A percentile compares a stretch with the other conserved stretches of the same genome.
These are phyloP conservation scores for Oreochromis tanganicae DNA, from an alignment of 2,113 vertebrate species.

Conservation along the genomic window DNA sequence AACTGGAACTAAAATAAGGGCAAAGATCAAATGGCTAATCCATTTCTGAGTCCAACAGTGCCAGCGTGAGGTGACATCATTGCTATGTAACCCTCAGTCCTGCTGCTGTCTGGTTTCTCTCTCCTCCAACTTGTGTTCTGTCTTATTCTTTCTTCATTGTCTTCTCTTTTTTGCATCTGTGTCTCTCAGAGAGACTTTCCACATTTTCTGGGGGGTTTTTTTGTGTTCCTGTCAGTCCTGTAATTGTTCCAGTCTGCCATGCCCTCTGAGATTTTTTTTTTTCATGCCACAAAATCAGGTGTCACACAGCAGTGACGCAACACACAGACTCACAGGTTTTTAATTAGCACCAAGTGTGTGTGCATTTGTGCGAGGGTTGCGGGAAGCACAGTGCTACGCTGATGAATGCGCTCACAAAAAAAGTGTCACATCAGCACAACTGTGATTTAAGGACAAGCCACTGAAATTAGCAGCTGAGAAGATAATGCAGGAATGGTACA, in stretches of 20 bases:
- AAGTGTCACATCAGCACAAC: conserved; percentile 45
- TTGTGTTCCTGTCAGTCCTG: not conserved
- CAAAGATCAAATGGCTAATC: conserved; percentile 61
- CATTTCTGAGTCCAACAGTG: conserved; percentile 43
- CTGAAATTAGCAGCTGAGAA: conserved; percentile 26
- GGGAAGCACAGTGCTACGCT: conserved; percentile 11
- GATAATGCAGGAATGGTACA: conserved; percentile 12
- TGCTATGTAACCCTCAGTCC: conserved; percentile 46
- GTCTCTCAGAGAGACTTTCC: not conserved
- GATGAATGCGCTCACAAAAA: conserved; percentile 28
- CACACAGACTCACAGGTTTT: conserved; percentile 25
- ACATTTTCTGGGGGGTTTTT: not conserved
- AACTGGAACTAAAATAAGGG: conserved; percentile 57
- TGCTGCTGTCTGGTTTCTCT: conserved; percentile 3
- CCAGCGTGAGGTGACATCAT: conserved; percentile 70
- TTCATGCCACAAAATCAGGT: conserved; percentile 13
- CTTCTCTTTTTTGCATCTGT: not conserved
- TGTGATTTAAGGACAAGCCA: conserved; percentile 37
- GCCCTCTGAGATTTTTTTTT: not conserved
- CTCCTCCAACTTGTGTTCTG: not conserved
- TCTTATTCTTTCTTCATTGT: not conserved
- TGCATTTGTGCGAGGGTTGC: conserved; percentile 15
- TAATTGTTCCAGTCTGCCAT: not conserved
- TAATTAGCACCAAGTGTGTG: conserved; percentile 35
- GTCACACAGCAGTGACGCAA: conserved; percentile 11